A percentile compares a stretch with the other conserved stretches of the same genome.
phyloP scores from a whole-genome alignment of 2,797 vertebrate genomes.

The Rhinoraja longicauda region DNA sequence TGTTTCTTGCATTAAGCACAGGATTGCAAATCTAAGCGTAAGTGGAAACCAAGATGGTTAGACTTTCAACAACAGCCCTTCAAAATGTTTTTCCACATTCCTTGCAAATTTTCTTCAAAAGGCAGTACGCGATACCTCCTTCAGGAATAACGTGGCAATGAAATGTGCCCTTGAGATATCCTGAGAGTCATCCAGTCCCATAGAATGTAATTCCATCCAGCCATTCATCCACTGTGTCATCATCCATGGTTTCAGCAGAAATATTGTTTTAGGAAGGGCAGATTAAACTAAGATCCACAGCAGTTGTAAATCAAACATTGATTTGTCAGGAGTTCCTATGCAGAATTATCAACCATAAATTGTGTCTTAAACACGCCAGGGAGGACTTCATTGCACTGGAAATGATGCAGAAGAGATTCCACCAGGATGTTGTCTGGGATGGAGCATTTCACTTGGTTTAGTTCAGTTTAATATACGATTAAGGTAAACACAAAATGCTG shows the following conservation, averaged over 20 bases:
- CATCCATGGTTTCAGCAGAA: not conserved
- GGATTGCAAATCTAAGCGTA: not conserved
- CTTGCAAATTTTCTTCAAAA: slow-evolving; percentile 5
- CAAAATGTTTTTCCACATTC: not conserved
- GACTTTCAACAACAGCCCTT: not conserved
- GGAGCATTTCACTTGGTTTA: too few relatives aligned
- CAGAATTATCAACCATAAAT: not conserved
- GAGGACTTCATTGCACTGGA: too few relatives aligned
- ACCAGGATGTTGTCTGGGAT: too few relatives aligned
- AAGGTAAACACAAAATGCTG: too few relatives aligned
- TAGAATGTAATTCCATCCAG: not conserved
- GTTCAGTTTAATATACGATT: too few relatives aligned
- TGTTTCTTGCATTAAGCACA: not conserved
- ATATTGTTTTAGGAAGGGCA: not conserved
- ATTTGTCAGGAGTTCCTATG: not conserved
- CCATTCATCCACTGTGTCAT: too few relatives aligned
- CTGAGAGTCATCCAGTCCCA: not conserved
- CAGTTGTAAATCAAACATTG: not conserved
- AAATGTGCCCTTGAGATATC: not conserved
- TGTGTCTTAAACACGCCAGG: not conserved
- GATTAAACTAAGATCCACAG: not conserved
- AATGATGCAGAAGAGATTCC: too few relatives aligned
- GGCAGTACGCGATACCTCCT: not conserved
- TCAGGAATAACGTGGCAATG: not conserved
- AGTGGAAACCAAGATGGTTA: not conserved